Percentiles rank a stretch among this genome's conserved stretches.
Evolutionary conservation across 2,797 vertebrate species (phyloP).

Genomic region (Malacoctenus gilli): DNA sequence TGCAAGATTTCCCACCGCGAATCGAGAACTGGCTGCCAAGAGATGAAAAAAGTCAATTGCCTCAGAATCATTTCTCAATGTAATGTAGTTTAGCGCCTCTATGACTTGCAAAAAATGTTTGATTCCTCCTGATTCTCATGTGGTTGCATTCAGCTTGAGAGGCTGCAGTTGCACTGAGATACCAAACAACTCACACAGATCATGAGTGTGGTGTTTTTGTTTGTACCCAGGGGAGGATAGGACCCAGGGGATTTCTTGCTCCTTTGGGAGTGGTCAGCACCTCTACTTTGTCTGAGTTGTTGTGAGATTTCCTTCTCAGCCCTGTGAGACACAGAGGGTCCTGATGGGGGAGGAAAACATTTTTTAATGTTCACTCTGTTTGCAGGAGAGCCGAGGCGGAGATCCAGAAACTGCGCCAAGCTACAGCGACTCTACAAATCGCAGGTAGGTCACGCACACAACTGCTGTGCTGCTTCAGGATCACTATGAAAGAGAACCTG

Average conservation of each 20-base stretch:
- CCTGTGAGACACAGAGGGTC: constrained; percentile 58
- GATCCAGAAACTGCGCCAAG: constrained; percentile 47
- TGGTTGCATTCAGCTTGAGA: constrained; percentile 47
- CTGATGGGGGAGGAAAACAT: constrained; percentile 45
- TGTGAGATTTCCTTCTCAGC: constrained; percentile 77
- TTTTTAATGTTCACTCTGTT: constrained; percentile 69
- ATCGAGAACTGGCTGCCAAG: constrained; percentile 38
- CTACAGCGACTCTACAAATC: constrained; percentile 48
- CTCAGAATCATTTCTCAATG: constrained; percentile 19
- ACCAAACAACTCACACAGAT: constrained; percentile 54
- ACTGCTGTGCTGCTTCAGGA: no score
- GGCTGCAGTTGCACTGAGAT: constrained; percentile 38
- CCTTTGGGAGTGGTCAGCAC: constrained; percentile 81
- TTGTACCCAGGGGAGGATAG: constrained; percentile 77
- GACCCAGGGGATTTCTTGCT: constrained; percentile 81
- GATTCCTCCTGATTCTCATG: constrained; percentile 25
- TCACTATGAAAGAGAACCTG: no score
- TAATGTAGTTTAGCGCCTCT: neutral
- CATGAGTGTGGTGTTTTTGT: constrained; percentile 34
- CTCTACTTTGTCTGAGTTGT: constrained; percentile 75
- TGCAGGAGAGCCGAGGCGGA: constrained; percentile 72
- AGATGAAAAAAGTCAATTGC: constrained; percentile 14
- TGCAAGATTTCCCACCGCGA: constrained; percentile 40
- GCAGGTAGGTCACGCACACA: constrained; percentile 70
- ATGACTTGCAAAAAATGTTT: constrained; percentile 11